Evolutionary conservation across 1,140 invertebrate genomes (phyloP), one percentile per base, ranked within the genome.

Genomic region (Belonocnema kinseyi): DNA sequence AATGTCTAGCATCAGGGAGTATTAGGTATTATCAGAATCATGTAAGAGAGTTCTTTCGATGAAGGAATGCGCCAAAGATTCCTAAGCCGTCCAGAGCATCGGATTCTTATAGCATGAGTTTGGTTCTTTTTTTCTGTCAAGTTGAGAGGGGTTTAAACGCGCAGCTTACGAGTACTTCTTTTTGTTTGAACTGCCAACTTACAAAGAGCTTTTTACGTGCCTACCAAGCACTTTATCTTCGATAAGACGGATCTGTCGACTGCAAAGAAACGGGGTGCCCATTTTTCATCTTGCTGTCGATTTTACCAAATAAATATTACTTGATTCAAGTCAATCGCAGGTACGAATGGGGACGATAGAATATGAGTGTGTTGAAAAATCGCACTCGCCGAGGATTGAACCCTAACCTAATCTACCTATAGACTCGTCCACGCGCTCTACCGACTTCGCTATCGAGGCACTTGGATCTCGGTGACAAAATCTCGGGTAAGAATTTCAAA

Each of bases 201-300:
- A 66, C 21, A 66, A 33, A 66, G 58, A 54, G 58, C 33, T 26
- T 16, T 66, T 66, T 40, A 46, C 61, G 61, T 66, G 26, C 26
- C 61, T 21, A 66, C 61, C 46, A 66, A 66, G 61, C 61, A 66
- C 26, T 66, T n/a, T 66, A 66, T 66, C 61, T 66, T 66, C 61
- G 61, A 66, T 66, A 21, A 66, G 58, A 40, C 26, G 58, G 58
- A 33, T 66, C 26, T 66, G 61, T 40, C 40, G 40, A 11, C 61
- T 66, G 61, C 10, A 66, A 66, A 66, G 61, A 66, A 66, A 66
- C 16, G 58, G 21, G 26, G 21, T 12, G n/a, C 33, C 33, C 61
- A 46, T 46, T 46, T 46, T 46, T 46, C 40, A 46, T 11, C 40
- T 10, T 6, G 7, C 40, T 10, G 10, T 46, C 40, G 40, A 46